Evolutionary conservation across 2,888 invertebrate genomes (phyloP), one percentile per base, ranked within the genome.

Genomic region (Oligia strigilis): DNA sequence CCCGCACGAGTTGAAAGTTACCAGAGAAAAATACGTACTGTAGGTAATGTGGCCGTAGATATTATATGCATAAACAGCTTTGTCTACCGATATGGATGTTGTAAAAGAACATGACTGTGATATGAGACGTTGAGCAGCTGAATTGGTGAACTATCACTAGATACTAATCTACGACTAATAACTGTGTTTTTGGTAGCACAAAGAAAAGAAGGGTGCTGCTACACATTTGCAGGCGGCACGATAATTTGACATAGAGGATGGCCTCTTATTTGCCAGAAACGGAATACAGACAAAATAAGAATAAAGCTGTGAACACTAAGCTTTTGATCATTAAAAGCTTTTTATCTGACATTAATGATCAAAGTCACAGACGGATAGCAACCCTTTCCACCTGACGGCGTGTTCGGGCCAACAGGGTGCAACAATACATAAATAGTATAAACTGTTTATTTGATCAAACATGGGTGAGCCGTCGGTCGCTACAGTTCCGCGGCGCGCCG

Each of bases 371-470:
- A 46, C 40, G 40, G 23, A 64, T 58, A 49, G 52, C 52, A 36
- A 40, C 65, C 73, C 13, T 46, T 75, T 77, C 65, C 83, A 77
- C 23, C 58, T 77, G 72, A 84, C 49, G 49, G 74, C 55, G 43
- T 77, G 52, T 40, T 62, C 14, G 23, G 40, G 62, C 23, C 52
- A 14, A 23, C 67, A 55, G 82, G 8, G 66, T 70, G 85, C 85
- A 75, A 75, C 76, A 78, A 77, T 76, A 80, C 72, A 80, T 88
- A 78, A 65, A 83, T 71, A 80, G 72, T 77, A 77, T 36, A 70
- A 85, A 77, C 67, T 81, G 81, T 89, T 86, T 87, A 89, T 90
- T 87, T 83, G 81, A 78, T 82, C 77, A 75, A 73, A 77, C 72
- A 52, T n/a, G 71, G 77, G 72, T 69, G 71, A 74, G 60, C 62